phyloP scores from a whole-genome alignment of 2,797 vertebrate genomes.

The Eulemur coronatus region DNA sequence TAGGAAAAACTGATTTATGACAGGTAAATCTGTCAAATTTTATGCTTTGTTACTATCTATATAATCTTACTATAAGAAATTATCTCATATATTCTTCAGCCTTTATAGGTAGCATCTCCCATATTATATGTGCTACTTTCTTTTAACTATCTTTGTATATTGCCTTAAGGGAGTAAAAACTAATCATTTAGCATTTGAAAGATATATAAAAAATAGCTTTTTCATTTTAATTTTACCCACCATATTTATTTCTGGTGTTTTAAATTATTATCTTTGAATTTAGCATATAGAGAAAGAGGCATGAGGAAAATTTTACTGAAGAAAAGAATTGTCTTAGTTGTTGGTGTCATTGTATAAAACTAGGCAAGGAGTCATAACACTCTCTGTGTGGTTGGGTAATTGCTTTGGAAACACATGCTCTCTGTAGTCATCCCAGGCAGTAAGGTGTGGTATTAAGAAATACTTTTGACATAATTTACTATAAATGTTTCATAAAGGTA shows the following conservation, averaged over 20 bases:
- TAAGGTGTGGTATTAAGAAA: not conserved
- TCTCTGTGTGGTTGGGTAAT: not conserved
- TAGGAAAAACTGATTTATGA: not conserved
- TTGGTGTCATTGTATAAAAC: not conserved
- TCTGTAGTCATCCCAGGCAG: not conserved
- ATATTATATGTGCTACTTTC: not conserved
- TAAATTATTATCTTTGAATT: not conserved
- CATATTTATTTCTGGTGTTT: not conserved
- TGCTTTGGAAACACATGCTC: not conserved
- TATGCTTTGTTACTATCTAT: not conserved
- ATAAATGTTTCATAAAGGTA: slow-evolving; percentile 40
- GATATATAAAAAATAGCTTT: not conserved
- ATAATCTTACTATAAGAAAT: not conserved
- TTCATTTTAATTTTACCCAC: not conserved
- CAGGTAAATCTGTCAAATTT: not conserved
- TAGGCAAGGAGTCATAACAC: not conserved
- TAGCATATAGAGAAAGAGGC: not conserved
- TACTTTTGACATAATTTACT: not conserved
- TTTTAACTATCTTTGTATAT: not conserved
- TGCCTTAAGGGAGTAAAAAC: not conserved
- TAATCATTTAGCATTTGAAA: not conserved
- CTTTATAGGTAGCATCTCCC: not conserved
- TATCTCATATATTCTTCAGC: not conserved
- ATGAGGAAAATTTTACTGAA: not conserved
- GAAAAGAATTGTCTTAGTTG: not conserved